These are phyloP conservation scores for Drosophila pallidifrons DNA, from an alignment of 1,140 invertebrate species.

Conservation along the genomic window DNA sequence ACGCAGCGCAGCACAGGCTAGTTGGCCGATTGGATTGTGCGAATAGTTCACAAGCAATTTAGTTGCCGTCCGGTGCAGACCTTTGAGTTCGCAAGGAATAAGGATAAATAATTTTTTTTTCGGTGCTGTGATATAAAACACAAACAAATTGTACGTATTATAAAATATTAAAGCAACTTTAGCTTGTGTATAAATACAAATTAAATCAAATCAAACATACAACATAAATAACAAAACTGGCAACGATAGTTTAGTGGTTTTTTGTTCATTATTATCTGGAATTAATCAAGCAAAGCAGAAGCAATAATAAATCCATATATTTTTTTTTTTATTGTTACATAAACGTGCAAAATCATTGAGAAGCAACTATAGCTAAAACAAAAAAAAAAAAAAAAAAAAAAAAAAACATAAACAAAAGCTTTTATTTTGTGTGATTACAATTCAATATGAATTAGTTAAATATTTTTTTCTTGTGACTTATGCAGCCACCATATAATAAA, in stretches of 20 bases:
- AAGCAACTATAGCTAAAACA: background rate
- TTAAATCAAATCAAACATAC: slow-evolving; percentile 34
- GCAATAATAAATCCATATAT: background rate
- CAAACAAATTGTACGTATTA: slow-evolving; percentile 80
- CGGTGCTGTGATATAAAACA: slow-evolving; percentile 84
- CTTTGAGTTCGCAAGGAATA: slow-evolving; percentile 75
- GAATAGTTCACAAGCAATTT: slow-evolving; percentile 76
- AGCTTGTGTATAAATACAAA: slow-evolving; percentile 27
- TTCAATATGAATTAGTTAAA: slow-evolving; percentile 22
- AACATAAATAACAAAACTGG: slow-evolving; percentile 18
- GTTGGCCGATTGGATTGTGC: slow-evolving; percentile 47
- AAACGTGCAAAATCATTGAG: slow-evolving; percentile 28
- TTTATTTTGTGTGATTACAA: slow-evolving; percentile 38
- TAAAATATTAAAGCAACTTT: slow-evolving; percentile 9
- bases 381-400: too few relatives aligned
- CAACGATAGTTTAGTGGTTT: slow-evolving; percentile 26
- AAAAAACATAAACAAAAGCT: slow-evolving; percentile 1
- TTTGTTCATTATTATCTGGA: slow-evolving; percentile 10
- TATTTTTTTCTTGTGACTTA: slow-evolving; percentile 52
- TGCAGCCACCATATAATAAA: background rate
- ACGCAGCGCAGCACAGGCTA: slow-evolving; percentile 61
- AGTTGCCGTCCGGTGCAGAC: slow-evolving; percentile 83
- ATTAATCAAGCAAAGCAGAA: slow-evolving; percentile 15
- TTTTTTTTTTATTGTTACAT: slow-evolving; percentile 45
- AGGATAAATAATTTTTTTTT: slow-evolving; percentile 80